Evolutionary conservation across 2,888 invertebrate genomes (phyloP).

Genomic region (Lochmaea crataegi): DNA sequence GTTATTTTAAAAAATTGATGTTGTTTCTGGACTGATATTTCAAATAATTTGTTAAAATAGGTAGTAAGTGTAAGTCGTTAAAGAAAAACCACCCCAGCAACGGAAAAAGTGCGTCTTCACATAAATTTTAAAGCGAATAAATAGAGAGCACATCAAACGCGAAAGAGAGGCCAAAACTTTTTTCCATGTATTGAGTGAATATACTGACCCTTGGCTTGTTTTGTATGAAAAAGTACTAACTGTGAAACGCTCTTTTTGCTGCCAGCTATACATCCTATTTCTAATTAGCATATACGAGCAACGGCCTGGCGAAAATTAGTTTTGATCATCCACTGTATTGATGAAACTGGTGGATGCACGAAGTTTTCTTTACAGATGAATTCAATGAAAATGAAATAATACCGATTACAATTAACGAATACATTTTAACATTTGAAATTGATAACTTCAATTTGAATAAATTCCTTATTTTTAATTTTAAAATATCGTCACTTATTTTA

Average conservation of each 20-base stretch:
- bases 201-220: conserved; percentile 65
- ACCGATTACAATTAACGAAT: neutral
- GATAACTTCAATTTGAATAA: too few relatives aligned
- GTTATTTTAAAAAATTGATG: neutral
- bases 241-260: conserved; percentile 64
- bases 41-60: neutral
- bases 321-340: conserved; percentile 57
- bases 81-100: conserved; percentile 26
- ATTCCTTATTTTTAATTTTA: too few relatives aligned
- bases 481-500: too few relatives aligned
- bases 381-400: conserved; percentile 6
- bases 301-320: conserved; percentile 61
- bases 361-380: conserved; percentile 24
- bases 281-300: conserved; percentile 64
- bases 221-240: conserved; percentile 62
- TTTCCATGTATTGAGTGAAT: conserved; percentile 60
- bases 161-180: conserved; percentile 61
- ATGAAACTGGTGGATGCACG: conserved; percentile 30
- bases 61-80: neutral
- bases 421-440: neutral
- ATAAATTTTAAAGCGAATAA: conserved; percentile 46
- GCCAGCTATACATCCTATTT: conserved; percentile 63
- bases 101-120: conserved; percentile 43
- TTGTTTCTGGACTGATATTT: neutral
- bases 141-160: conserved; percentile 57